Conservation (phyloP, 1,140 invertebrate species). For the Lerema accius region DNA sequence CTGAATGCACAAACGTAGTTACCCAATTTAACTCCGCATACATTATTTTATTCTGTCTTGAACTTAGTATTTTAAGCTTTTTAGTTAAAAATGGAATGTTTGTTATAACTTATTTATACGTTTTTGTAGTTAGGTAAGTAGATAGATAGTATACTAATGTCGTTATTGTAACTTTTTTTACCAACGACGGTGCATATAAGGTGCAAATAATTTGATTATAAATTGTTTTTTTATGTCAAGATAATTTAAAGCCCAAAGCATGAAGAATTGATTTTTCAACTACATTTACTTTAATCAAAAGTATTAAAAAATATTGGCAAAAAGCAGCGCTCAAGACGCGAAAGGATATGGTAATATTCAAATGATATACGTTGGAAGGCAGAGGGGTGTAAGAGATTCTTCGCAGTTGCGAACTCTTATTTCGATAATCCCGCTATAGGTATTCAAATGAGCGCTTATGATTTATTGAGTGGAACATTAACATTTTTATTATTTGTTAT, state of each 20-base stretch:
- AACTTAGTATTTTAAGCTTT: not conserved
- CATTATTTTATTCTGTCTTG: slow-evolving; percentile 4
- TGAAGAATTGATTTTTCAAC: slow-evolving; percentile 6
- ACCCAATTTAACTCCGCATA: slow-evolving; percentile 17
- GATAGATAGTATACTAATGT: too few relatives aligned
- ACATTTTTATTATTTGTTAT: slow-evolving; percentile 85
- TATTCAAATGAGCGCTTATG: slow-evolving; percentile 82
- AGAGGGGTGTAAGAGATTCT: slow-evolving; percentile 47
- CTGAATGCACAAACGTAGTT: slow-evolving; percentile 45
- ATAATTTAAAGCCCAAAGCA: not conserved
- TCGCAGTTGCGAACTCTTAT: slow-evolving; percentile 69
- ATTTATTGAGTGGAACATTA: slow-evolving; percentile 84
- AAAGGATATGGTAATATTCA: slow-evolving; percentile 66
- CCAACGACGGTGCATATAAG: too few relatives aligned
- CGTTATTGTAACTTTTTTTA: too few relatives aligned
- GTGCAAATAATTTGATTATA: slow-evolving; percentile 4
- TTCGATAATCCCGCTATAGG: slow-evolving; percentile 76
- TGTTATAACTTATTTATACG: too few relatives aligned
- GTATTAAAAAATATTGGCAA: slow-evolving; percentile 35
- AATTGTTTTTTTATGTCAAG: not conserved
- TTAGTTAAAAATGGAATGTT: too few relatives aligned
- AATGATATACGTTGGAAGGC: slow-evolving; percentile 53
- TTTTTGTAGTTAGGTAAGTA: too few relatives aligned
- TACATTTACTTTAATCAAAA: slow-evolving; percentile 3
- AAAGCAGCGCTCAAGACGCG: slow-evolving; percentile 40